Evolutionary conservation across 2,797 vertebrate genomes (phyloP), one percentile per base, ranked within the genome.

Genomic region (Apogon talboti): DNA sequence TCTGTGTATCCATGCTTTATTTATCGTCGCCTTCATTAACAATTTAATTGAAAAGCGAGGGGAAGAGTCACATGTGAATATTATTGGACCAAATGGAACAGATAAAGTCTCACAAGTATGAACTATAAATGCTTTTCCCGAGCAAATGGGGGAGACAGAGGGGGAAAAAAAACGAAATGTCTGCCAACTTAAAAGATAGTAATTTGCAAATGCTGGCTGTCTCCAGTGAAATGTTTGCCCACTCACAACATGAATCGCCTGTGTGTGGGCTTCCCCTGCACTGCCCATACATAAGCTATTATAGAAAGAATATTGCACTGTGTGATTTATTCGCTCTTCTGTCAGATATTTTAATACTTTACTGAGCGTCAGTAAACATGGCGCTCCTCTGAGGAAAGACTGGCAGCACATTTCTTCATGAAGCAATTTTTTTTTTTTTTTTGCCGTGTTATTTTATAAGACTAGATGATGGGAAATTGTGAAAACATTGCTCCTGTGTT

Each of bases 101-200:
- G 55, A 76, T 70, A 60, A 51, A 71, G 52, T 79, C 70, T 70
- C 62, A 43, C 74, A 81, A 82, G 74, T 77, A 74, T 60, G 66
- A 62, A 35, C 74, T 60, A 61, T 65, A 82, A 84, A 81, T 68
- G 60, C 24, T 70, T 70, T 74, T 81, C 24, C 81, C 40, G 47
- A 37, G 70, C 21, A 55, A 67, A 80, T 58, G 21, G 48, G 48
- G 45, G 37, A 28, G 48, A 60, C 6, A 11, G 21, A 56, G 37
- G 21, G 15, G 48, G 37, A 51, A 67, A 33, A 62, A 45, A 56
- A 53, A 50, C 13, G 30, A 60, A 28, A 50, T 67, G 71, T 81
- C 78, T 88, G 79, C 82, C 78, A 87, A 79, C 68, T 87, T 85
- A 76, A 87, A 89, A 87, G 67, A 85, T 83, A 84, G 78, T 87